Evolutionary conservation across 2,797 vertebrate species (phyloP).

Genomic region (Pangasius djambal): DNA sequence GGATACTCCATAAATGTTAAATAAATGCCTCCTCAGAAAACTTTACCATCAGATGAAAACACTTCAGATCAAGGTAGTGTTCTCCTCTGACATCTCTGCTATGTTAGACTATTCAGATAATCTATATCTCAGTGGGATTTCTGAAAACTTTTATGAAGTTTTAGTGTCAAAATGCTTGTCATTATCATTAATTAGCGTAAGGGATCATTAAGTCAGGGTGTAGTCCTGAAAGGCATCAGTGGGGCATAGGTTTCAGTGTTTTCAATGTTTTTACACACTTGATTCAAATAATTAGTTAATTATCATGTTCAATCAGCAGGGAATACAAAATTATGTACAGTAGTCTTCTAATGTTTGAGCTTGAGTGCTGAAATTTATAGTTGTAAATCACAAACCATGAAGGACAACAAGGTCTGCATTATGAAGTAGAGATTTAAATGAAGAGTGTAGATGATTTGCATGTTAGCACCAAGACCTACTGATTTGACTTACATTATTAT

Average conservation of each 20-base stretch:
- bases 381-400: neutral
- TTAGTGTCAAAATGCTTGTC: neutral
- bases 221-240: neutral
- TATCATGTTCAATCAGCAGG: neutral
- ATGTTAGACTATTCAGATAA: neutral
- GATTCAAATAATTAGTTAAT: slow-evolving; percentile 12
- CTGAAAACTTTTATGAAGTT: neutral
- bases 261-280: neutral
- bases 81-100: neutral
- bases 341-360: neutral
- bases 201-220: neutral
- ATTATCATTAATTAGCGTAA: neutral
- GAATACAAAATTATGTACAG: neutral
- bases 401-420: neutral
- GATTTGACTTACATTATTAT: neutral
- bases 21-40: neutral
- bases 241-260: neutral
- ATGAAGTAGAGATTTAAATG: neutral
- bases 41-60: neutral
- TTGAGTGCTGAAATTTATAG: neutral
- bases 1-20: neutral
- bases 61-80: neutral
- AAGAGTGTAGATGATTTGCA: neutral
- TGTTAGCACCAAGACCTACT: neutral
- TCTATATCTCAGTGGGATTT: neutral